Conservation (phyloP, 2,113 vertebrate genomes). For the Geococcyx californianus region DNA sequence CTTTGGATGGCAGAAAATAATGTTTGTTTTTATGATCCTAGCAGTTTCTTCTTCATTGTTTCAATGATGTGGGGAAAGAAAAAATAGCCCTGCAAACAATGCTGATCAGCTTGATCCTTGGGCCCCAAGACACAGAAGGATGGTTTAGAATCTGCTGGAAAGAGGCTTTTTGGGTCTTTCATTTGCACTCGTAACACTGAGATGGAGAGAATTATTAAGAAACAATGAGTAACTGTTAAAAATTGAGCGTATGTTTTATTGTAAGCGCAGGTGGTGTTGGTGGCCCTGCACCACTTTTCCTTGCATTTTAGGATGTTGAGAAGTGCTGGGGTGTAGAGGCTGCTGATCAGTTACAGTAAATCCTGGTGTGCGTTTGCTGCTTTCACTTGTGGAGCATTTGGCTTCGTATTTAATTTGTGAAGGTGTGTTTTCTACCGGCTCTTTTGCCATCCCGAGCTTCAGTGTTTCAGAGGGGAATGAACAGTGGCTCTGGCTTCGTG, state of each 20-base stretch:
- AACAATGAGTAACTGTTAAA: neutral
- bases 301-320: neutral
- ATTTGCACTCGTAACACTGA: neutral
- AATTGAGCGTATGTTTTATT: neutral
- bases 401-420: neutral
- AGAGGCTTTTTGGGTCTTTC: neutral
- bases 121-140: neutral
- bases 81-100: neutral
- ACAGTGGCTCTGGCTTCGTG: neutral
- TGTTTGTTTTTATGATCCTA: neutral
- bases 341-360: neutral
- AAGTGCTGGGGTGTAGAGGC: neutral
- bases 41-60: neutral
- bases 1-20: neutral
- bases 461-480: neutral
- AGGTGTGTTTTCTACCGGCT: neutral
- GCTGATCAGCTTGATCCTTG: neutral
- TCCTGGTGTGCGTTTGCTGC: no score
- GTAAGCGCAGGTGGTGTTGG: neutral
- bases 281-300: neutral
- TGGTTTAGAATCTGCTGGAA: neutral
- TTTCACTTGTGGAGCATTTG: neutral
- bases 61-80: neutral
- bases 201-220: neutral
- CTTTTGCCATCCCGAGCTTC: neutral